phyloP scores from a whole-genome alignment of 2,888 invertebrate species.

The Calliopum simillimum region DNA sequence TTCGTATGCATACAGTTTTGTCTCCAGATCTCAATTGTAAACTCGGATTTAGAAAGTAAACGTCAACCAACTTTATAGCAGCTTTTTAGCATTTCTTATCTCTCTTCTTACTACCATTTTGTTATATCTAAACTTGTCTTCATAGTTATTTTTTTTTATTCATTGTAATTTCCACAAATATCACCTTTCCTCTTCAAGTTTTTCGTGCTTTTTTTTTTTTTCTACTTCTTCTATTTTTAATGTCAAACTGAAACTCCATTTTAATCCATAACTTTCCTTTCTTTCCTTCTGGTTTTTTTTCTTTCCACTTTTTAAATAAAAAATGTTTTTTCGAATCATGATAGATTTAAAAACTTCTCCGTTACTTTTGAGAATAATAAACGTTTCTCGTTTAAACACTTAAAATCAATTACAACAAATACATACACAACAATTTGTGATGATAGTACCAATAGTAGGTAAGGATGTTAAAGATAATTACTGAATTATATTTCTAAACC shows the following conservation, averaged over 20 bases:
- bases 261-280: conserved; percentile 24
- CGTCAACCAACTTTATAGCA: too few relatives aligned
- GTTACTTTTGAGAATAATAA: conserved; percentile 62
- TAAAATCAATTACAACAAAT: conserved; percentile 44
- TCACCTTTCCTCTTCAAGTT: background rate
- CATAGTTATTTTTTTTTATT: conserved; percentile 23
- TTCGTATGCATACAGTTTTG: too few relatives aligned
- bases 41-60: too few relatives aligned
- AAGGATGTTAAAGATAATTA: conserved; percentile 46
- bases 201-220: conserved; percentile 10
- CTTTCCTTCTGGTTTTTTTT: conserved; percentile 26
- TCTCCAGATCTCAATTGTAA: too few relatives aligned
- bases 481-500: too few relatives aligned
- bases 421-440: conserved; percentile 55
- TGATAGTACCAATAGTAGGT: conserved; percentile 63
- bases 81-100: too few relatives aligned
- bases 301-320: conserved; percentile 27
- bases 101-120: too few relatives aligned
- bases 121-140: too few relatives aligned
- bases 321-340: conserved; percentile 1
- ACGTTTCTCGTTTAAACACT: conserved; percentile 62
- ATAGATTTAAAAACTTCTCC: conserved; percentile 61
- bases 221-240: background rate
- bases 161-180: background rate
- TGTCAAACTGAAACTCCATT: conserved; percentile 8